These are phyloP conservation scores for Potorous gilbertii DNA, from an alignment of 2,797 vertebrate genomes.

Conservation along the genomic window DNA sequence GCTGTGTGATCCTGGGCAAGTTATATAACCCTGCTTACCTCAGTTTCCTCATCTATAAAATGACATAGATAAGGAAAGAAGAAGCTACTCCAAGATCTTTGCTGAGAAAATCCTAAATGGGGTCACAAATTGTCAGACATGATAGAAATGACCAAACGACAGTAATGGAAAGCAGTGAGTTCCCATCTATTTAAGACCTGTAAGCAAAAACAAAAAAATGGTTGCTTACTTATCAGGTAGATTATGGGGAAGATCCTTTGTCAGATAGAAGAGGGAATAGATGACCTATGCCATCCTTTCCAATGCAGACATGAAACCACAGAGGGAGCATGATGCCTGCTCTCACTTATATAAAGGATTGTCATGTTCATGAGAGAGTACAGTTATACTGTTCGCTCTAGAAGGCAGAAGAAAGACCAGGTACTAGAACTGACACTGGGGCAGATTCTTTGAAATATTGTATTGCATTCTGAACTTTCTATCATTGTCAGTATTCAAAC, in stretches of 20 bases:
- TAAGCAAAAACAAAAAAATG: not conserved
- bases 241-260: not conserved
- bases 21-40: not conserved
- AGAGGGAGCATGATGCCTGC: not conserved
- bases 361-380: not conserved
- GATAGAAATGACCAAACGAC: not conserved
- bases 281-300: not conserved
- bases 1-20: not conserved
- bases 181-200: not conserved
- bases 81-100: not conserved
- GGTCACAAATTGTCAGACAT: not conserved
- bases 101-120: not conserved
- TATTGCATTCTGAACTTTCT: slow-evolving; percentile 26
- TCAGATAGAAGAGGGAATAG: not conserved
- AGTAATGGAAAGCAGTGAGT: not conserved
- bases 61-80: not conserved
- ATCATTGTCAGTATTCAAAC: slow-evolving; percentile 64
- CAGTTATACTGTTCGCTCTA: not conserved
- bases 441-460: not conserved
- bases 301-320: not conserved
- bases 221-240: not conserved
- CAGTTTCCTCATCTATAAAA: not conserved
- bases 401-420: not conserved
- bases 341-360: not conserved
- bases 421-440: not conserved